Percentiles rank a stretch among this genome's conserved stretches.
Evolutionary conservation across 2,797 vertebrate species (phyloP).

Genomic region (Phrynocephalus forsythii): DNA sequence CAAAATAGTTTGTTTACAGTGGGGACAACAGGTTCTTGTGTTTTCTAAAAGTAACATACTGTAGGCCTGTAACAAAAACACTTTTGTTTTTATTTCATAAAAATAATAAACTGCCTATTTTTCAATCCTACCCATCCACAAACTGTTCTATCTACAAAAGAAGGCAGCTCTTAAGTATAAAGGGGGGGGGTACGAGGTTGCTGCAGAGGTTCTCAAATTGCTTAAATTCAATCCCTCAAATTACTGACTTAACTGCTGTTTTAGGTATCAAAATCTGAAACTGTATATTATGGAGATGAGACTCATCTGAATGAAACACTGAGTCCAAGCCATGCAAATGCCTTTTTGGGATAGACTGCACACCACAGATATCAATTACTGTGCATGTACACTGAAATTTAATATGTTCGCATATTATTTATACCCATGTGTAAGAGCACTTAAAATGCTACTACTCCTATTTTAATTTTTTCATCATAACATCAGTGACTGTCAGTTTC

Average conservation of each 20-base stretch:
- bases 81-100: background rate
- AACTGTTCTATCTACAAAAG: background rate
- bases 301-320: background rate
- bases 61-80: background rate
- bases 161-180: background rate
- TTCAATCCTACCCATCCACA: background rate
- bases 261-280: background rate
- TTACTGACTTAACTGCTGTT: background rate
- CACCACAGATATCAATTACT: conserved; percentile 38
- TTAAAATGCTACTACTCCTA: conserved; percentile 73
- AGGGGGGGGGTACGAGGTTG: background rate
- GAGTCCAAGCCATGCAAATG: conserved; percentile 54
- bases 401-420: conserved; percentile 60
- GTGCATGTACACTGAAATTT: conserved; percentile 54
- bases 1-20: background rate
- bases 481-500: conserved; percentile 76
- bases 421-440: conserved; percentile 72
- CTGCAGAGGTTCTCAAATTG: background rate
- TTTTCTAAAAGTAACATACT: background rate
- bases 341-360: conserved; percentile 53
- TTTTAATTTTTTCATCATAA: conserved; percentile 77
- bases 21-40: background rate
- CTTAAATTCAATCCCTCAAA: background rate
- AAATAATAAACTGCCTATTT: background rate
- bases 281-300: background rate